Evolutionary conservation across 2,797 vertebrate species (phyloP).

Genomic region (Linurgus olivaceus): DNA sequence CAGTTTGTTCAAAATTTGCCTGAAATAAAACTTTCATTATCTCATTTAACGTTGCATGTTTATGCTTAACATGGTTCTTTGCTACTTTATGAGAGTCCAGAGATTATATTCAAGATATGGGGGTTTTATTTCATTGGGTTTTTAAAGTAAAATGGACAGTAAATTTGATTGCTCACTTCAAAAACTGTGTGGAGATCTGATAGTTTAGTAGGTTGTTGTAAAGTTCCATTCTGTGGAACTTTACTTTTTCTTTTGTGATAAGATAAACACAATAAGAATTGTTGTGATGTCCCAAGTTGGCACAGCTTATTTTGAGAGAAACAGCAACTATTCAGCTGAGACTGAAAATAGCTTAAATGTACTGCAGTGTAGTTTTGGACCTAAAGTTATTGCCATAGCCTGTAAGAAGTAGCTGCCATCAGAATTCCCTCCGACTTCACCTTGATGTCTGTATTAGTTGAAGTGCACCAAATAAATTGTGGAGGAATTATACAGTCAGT

Average conservation of each 20-base stretch:
- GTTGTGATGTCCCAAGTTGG: background rate
- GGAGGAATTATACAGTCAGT: background rate
- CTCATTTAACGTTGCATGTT: background rate
- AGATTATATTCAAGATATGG: background rate
- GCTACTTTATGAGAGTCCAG: background rate
- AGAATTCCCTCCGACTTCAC: background rate
- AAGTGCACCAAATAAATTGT: background rate
- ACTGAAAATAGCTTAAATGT: background rate
- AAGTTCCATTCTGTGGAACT: background rate
- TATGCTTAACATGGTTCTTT: background rate
- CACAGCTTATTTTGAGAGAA: background rate
- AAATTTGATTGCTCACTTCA: background rate
- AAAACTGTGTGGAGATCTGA: background rate
- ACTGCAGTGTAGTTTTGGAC: background rate
- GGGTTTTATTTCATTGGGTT: rapidly evolving
- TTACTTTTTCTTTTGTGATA: background rate
- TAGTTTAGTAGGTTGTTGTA: background rate
- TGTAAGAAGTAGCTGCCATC: background rate
- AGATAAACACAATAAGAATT: background rate
- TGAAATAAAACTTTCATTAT: background rate
- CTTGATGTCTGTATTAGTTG: background rate
- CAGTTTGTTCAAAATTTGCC: background rate
- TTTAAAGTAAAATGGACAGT: background rate
- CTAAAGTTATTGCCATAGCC: background rate
- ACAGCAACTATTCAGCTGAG: background rate